Percentiles rank a stretch among this genome's conserved stretches.
These are phyloP conservation scores for Panurus biarmicus DNA, from an alignment of 2,113 vertebrate species.

Conservation along the genomic window DNA sequence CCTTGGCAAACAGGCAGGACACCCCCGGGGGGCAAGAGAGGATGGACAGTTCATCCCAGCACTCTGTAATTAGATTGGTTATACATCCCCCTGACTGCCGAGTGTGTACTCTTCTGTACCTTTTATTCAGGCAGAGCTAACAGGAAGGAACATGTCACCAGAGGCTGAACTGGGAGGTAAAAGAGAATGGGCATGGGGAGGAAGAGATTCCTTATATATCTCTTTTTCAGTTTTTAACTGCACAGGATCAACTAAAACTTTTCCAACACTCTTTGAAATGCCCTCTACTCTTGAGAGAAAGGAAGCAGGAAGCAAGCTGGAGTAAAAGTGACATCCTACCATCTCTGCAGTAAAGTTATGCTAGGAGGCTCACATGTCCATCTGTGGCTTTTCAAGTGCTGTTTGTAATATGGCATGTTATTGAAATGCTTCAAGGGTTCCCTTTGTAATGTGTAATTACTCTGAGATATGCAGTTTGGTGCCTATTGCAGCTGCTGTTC, in stretches of 20 bases:
- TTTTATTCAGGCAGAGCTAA: not conserved
- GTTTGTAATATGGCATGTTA: not conserved
- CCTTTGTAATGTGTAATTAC: slow-evolving; percentile 22
- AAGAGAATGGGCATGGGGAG: not conserved
- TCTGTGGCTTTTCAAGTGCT: not conserved
- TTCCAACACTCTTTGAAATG: not conserved
- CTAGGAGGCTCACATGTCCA: not conserved
- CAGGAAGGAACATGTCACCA: not conserved
- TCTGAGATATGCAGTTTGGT: not conserved
- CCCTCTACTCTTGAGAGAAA: not conserved
- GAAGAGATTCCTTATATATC: not conserved
- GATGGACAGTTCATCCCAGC: not conserved
- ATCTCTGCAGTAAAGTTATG: not conserved
- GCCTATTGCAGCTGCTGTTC: slow-evolving; percentile 6
- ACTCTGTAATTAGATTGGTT: not conserved
- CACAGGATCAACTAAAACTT: not conserved
- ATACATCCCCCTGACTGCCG: not conserved
- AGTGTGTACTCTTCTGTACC: fast-evolving
- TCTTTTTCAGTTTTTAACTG: not conserved
- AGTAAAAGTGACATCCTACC: not conserved
- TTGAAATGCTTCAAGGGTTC: slow-evolving; percentile 21
- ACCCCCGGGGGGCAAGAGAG: not conserved
- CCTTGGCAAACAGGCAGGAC: not conserved
- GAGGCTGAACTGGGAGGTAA: not conserved
- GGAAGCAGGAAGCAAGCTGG: not conserved